phyloP scores from a whole-genome alignment of 2,797 vertebrate genomes.

The Gallinago stenura region DNA sequence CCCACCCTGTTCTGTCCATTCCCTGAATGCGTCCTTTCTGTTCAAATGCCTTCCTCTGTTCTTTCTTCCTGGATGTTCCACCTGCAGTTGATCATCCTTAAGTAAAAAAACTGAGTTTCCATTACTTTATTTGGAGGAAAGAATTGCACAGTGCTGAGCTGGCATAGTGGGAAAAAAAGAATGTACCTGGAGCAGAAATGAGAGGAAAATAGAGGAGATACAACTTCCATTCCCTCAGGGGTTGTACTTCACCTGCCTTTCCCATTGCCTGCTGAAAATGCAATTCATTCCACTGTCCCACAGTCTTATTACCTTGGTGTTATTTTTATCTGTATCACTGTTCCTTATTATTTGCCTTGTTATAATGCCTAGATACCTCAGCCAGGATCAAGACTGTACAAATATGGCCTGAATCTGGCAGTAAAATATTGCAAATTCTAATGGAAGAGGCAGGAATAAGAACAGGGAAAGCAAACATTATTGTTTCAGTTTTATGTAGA shows the following conservation, averaged over 20 bases:
- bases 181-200: background rate
- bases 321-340: background rate
- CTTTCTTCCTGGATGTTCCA: background rate
- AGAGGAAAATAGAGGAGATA: background rate
- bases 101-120: background rate
- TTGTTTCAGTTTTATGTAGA: background rate
- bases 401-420: slow-evolving; percentile 36
- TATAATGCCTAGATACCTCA: background rate
- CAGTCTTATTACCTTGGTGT: background rate
- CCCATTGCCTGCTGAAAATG: background rate
- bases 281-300: background rate
- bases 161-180: background rate
- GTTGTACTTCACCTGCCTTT: background rate
- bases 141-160: background rate
- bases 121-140: background rate
- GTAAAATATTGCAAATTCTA: background rate
- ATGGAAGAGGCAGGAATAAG: background rate
- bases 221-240: background rate
- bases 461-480: background rate
- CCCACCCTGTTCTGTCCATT: background rate
- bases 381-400: slow-evolving; percentile 14
- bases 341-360: slow-evolving; percentile 29
- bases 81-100: background rate
- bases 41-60: background rate
- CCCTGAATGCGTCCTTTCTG: background rate